A percentile compares a stretch with the other conserved stretches of the same genome.
Evolutionary conservation across 64 coral and sea anemone genomes (phyloP).

Genomic region (Porites lutea): DNA sequence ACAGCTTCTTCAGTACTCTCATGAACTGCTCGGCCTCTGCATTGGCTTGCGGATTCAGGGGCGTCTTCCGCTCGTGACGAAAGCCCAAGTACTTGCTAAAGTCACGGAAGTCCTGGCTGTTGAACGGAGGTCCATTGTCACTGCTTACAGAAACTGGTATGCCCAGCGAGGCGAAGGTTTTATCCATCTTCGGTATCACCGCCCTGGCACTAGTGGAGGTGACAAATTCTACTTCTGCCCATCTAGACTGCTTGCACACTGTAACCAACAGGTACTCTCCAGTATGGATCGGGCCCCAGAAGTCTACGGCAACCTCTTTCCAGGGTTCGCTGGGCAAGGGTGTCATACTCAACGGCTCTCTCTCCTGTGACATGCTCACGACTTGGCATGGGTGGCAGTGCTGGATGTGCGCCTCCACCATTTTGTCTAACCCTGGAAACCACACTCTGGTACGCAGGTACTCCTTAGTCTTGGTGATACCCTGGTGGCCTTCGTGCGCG

Average conservation of each 20-base stretch:
- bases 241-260: conserved; percentile 22
- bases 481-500: not conserved
- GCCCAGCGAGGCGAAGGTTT: not conserved
- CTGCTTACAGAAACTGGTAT: conserved; percentile 12
- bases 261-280: conserved; percentile 46
- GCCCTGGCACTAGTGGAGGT: not conserved
- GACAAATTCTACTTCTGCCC: conserved; percentile 17
- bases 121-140: conserved; percentile 49
- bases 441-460: too few species aligned
- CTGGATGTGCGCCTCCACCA: conserved; percentile 38
- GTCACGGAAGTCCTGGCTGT: not conserved
- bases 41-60: conserved; percentile 24
- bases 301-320: conserved; percentile 44
- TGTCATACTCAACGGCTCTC: conserved; percentile 8
- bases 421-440: not conserved
- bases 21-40: conserved; percentile 39
- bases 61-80: conserved; percentile 11
- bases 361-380: not conserved
- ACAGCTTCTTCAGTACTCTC: conserved; percentile 47
- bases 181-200: conserved; percentile 23
- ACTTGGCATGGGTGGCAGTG: conserved; percentile 56
- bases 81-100: conserved; percentile 47
- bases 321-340: conserved; percentile 1
- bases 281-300: conserved; percentile 5
- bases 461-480: too few species aligned